Conservation (phyloP, 1,140 invertebrate species). For the Bombus breviceps region DNA sequence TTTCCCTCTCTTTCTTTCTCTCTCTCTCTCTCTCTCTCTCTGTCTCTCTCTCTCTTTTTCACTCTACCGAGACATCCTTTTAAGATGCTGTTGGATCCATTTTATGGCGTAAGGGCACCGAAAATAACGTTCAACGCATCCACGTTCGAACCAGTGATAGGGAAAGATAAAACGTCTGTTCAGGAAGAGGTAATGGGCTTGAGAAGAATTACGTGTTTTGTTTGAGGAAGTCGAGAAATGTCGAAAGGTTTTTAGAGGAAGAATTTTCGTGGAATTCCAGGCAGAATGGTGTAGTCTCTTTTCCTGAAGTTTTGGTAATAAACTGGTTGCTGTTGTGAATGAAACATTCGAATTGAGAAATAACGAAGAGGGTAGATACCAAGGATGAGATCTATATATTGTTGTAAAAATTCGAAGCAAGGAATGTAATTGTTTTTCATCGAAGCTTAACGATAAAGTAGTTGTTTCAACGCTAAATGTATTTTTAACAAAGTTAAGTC, state of each 20-base stretch:
- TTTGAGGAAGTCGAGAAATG: not conserved
- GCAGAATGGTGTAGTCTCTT: too few relatives aligned
- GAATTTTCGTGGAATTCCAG: not conserved
- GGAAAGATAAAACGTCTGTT: conserved; percentile 33
- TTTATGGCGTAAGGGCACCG: conserved; percentile 34
- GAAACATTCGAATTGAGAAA: too few relatives aligned
- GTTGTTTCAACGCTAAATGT: too few relatives aligned
- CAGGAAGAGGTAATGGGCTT: not conserved
- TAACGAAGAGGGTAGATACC: too few relatives aligned
- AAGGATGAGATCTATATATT: too few relatives aligned
- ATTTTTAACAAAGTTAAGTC: too few relatives aligned
- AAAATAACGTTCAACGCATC: conserved; percentile 12
- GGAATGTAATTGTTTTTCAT: not conserved
- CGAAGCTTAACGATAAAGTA: too few relatives aligned
- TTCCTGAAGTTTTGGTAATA: not conserved
- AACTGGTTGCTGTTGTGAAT: not conserved
- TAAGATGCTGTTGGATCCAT: conserved; percentile 42
- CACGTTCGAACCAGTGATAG: conserved; percentile 33
- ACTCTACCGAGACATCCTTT: conserved; percentile 38
- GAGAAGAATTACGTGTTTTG: not conserved
- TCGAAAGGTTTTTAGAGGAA: not conserved
- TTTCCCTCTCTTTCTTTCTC: too few relatives aligned
- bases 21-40: not conserved
- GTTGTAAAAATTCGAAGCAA: not conserved
- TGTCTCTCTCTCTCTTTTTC: not conserved